Percentiles rank a stretch among this genome's conserved stretches.
Conservation (phyloP, 92 coral and sea anemone species). For the Plumapathes pennacea region DNA sequence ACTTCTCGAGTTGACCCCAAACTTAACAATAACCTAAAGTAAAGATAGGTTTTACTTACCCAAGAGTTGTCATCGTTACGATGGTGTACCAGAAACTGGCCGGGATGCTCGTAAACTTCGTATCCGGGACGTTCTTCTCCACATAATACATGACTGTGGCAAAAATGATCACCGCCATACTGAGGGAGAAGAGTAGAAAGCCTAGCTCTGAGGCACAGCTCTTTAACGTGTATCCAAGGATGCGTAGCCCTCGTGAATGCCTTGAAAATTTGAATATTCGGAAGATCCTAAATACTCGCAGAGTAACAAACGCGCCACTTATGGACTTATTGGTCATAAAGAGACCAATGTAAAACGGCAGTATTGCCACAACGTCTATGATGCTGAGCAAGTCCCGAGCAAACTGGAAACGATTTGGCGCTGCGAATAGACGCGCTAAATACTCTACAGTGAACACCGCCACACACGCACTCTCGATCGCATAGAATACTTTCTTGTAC, state of each 20-base stretch:
- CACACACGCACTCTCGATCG: constrained; percentile 95
- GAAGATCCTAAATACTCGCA: constrained; percentile 99
- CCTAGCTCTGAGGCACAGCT: constrained; percentile 99
- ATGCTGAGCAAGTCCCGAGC: constrained; percentile 94
- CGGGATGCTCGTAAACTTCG: constrained; percentile 94
- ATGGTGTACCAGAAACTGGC: constrained; percentile 99
- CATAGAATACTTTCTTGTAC: constrained; percentile 71
- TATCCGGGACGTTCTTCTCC: constrained; percentile 70
- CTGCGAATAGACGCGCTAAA: constrained; percentile 91
- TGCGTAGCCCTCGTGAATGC: constrained; percentile 97
- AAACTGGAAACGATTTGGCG: constrained; percentile 89
- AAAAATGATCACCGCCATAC: constrained; percentile 98
- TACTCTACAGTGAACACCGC: constrained; percentile 96
- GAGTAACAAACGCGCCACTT: constrained; percentile 98
- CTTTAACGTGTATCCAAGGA: constrained; percentile 91
- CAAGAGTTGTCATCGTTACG: constrained; percentile 98
- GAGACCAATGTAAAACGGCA: constrained; percentile 92
- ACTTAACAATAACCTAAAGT: no score
- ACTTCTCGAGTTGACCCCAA: background rate
- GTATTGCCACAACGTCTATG: constrained; percentile 94
- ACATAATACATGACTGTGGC: constrained; percentile 99
- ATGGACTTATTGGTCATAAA: constrained; percentile 95
- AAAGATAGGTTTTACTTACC: constrained; percentile 68
- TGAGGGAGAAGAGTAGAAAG: constrained; percentile 87
- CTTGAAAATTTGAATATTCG: constrained; percentile 99